Evolutionary conservation across 2,888 invertebrate genomes (phyloP), one percentile per base, ranked within the genome.

Genomic region (Campaea margaritaria): DNA sequence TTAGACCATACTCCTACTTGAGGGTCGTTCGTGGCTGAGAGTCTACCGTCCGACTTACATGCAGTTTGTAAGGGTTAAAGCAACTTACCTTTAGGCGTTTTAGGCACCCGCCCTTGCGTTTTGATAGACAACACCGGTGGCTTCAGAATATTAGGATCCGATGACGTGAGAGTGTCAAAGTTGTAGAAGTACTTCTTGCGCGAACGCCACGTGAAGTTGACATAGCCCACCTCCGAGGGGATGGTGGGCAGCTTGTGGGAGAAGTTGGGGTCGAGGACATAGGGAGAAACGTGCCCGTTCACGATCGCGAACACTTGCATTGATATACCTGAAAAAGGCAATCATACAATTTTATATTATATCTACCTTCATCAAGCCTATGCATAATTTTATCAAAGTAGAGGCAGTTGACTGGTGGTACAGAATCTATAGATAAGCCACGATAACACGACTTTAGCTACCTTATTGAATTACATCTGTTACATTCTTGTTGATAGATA

Each of bases 151-250:
- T 95, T 95, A 69, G 96, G 96, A 82, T 98, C 96, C 74, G 95
- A 96, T 8, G 97, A 97, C 76, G 96, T 95, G 68, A 98, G 91
- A 55, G 95, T 94, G 83, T 97, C 97, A 83, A 98, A 98, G 83
- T 97, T 95, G 83, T 98, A 98, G 77, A 94, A 95, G 83, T 97
- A 97, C 80, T 96, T 96, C 83, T 96, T 96, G 68, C 96, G 96
- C 0, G 97, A 96, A 78, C 96, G 95, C 98, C 97, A 97, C 44
- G 97, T 97, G 81, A 98, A 97, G 88, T 97, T 97, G 0, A 97
- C 97, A 82, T 95, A 96, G 64, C 96, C 96, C 21, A 98, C 97
- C 92, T 98, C 98, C 5, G 97, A 96, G 1, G 98, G 98, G 79
- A 99, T 98, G 58, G 97, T 95, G 44, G 97, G 98, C 69, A 98